phyloP scores from a whole-genome alignment of 2,797 vertebrate species.

The Cirrhinus molitorella region DNA sequence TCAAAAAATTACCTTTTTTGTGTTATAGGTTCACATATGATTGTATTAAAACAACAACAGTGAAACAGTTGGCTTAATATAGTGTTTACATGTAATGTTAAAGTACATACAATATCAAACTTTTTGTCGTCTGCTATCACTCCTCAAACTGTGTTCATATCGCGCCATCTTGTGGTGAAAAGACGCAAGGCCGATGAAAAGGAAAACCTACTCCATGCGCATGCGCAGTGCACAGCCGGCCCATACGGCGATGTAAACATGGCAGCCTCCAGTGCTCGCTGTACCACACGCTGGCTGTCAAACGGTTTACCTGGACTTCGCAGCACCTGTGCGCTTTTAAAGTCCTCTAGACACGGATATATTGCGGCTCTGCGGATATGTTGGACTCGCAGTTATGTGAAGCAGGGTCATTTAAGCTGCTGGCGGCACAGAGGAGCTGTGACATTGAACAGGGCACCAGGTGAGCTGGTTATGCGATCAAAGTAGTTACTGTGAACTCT shows the following conservation, averaged over 20 bases:
- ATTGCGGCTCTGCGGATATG: not conserved
- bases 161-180: slow-evolving; percentile 36
- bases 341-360: not conserved
- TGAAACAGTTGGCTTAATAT: too few species aligned
- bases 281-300: slow-evolving; percentile 33
- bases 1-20: too few species aligned
- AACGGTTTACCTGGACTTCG: slow-evolving; percentile 28
- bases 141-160: not conserved
- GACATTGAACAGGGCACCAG: slow-evolving; percentile 59
- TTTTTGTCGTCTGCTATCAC: not conserved
- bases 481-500: not conserved
- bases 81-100: too few species aligned
- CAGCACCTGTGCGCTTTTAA: slow-evolving; percentile 3
- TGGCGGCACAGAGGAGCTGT: slow-evolving; percentile 32
- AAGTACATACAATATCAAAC: not conserved
- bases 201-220: not conserved
- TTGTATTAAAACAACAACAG: too few species aligned
- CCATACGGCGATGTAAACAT: slow-evolving; percentile 39
- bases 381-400: slow-evolving; percentile 30
- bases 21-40: too few species aligned
- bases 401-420: not conserved
- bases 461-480: slow-evolving; percentile 43
- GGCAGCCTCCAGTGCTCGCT: slow-evolving; percentile 47
- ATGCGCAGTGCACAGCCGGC: slow-evolving; percentile 33
- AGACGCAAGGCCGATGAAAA: not conserved